Conservation (phyloP, 1,140 invertebrate species). For the Papilio helenus region DNA sequence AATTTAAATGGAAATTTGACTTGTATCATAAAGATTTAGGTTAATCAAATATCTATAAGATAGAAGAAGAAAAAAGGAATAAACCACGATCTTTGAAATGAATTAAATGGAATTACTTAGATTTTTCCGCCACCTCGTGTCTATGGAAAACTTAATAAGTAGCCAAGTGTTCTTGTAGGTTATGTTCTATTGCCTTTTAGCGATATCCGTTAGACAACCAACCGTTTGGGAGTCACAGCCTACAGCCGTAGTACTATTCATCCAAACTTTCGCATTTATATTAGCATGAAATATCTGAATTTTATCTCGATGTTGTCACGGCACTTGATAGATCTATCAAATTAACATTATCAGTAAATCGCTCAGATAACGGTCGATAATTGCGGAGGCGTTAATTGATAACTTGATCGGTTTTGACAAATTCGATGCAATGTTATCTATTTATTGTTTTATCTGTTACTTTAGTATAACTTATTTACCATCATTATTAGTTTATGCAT, state of each 20-base stretch:
- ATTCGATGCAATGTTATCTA: slow-evolving; percentile 11
- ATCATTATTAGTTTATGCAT: neutral
- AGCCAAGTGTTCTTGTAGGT: too few species aligned
- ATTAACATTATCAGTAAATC: slow-evolving; percentile 8
- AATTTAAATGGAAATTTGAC: neutral
- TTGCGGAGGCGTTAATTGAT: slow-evolving; percentile 1
- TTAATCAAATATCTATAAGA: neutral
- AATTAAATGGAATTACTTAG: too few species aligned
- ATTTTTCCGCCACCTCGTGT: too few species aligned
- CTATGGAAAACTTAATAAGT: too few species aligned
- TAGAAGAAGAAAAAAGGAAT: neutral
- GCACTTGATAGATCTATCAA: slow-evolving; percentile 6
- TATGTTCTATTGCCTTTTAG: too few species aligned
- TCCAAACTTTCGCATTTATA: too few species aligned
- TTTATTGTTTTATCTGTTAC: neutral
- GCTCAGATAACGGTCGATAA: neutral
- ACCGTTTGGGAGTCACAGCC: too few species aligned
- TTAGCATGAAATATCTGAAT: neutral
- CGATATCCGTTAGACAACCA: too few species aligned
- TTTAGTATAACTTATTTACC: neutral
- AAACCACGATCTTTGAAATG: neutral
- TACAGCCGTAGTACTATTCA: too few species aligned
- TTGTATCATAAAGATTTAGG: neutral
- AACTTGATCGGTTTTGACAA: neutral
- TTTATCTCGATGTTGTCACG: slow-evolving; percentile 5